A percentile compares a stretch with the other conserved stretches of the same genome.
phyloP scores from a whole-genome alignment of 1,140 invertebrate genomes.

The Whitmania pigra region DNA sequence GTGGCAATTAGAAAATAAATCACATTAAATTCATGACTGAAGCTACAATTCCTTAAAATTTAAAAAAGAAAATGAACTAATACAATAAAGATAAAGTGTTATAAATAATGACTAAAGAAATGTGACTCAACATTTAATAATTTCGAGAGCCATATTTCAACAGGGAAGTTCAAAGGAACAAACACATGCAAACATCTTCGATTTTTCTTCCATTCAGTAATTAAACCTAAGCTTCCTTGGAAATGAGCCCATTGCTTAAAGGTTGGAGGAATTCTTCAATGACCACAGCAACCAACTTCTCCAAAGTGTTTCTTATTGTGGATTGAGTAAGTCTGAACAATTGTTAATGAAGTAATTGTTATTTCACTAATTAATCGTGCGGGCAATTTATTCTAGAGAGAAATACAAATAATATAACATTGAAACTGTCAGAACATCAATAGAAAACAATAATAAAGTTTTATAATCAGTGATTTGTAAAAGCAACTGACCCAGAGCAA shows the following conservation, averaged over 20 bases:
- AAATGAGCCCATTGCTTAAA: not conserved
- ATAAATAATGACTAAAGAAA: no score
- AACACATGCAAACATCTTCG: not conserved
- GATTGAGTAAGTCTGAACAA: not conserved
- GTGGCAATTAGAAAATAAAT: no score
- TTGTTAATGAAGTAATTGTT: not conserved
- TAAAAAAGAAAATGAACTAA: not conserved
- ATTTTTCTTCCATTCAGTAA: not conserved
- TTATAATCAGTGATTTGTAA: not conserved
- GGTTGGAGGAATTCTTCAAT: conserved; percentile 10
- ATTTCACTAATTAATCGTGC: not conserved
- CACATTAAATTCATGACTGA: no score
- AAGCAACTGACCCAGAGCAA: conserved; percentile 19
- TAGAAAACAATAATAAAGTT: not conserved
- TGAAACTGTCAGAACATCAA: not conserved
- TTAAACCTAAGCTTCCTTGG: not conserved
- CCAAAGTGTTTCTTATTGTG: not conserved
- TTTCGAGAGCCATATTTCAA: not conserved
- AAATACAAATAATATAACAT: not conserved
- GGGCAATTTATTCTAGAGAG: not conserved
- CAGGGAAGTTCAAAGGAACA: not conserved
- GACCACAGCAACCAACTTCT: not conserved
- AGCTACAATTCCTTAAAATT: no score
- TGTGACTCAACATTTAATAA: not conserved
- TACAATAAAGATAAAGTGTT: not conserved